Evolutionary conservation across 2,888 invertebrate genomes (phyloP), one percentile per base, ranked within the genome.

Genomic region (Lissonota sp.): DNA sequence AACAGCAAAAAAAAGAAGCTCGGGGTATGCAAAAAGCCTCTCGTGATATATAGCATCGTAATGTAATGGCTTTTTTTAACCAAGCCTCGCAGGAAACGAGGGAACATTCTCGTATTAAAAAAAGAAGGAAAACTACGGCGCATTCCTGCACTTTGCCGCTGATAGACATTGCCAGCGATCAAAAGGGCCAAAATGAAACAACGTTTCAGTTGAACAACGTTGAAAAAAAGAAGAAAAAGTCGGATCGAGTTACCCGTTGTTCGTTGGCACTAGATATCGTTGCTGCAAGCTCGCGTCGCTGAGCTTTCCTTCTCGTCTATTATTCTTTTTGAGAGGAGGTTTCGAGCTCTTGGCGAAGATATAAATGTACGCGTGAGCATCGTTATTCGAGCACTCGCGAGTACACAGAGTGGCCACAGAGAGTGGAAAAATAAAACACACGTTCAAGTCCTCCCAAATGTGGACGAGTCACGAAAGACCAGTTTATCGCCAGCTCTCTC

Each of bases 391-490:
- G 62, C 39, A 58, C 44, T 53, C 57, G 7, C 10, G 26, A 57
- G 51, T 44, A 53, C 51, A 69, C 42, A 26, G 49, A 58, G 37
- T 10, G 37, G 16, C 53, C 12, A 37, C 8, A 37, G 49, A 46
- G 46, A 12, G 55, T 26, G 57, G 10, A 42, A 60, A 71, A 58
- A 75, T 55, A 78, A 60, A 64, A 69, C n/a, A 72, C 49, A 40
- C 14, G 8, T 69, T 67, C 73, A 58, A 73, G 70, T 14, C 46
- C 42, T 60, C 44, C 79, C 40, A 78, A 80, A 82, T 69, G 73
- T 53, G 74, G 57, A 77, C 74, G 83, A 80, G 74, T 80, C 77
- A 83, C 82, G 80, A 84, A 76, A 51, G 72, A 51, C 72, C 71
- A 60, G 73, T 80, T 77, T 80, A 82, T 80, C 76, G 80, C 73